These are phyloP conservation scores for Unio pictorum DNA, from an alignment of 2,888 invertebrate genomes.

Conservation along the genomic window DNA sequence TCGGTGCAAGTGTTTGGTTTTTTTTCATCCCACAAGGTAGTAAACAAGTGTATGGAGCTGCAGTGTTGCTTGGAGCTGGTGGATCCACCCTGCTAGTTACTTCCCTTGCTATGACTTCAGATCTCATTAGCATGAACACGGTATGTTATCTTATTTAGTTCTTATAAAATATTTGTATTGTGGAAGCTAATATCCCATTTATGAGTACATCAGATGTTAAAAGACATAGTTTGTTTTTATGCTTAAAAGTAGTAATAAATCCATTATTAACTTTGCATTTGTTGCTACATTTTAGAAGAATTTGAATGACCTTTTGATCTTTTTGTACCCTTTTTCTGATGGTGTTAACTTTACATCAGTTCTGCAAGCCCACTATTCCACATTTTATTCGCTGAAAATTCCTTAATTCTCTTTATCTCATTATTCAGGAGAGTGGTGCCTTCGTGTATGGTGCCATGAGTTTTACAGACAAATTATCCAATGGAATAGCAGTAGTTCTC, in stretches of 20 bases:
- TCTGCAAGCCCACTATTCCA: no score
- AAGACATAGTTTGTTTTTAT: background rate
- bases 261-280: no score
- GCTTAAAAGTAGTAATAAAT: background rate
- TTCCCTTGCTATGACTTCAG: conserved; percentile 89
- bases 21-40: conserved; percentile 70
- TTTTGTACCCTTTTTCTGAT: no score
- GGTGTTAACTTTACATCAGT: no score
- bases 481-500: conserved; percentile 87
- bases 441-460: conserved; percentile 94
- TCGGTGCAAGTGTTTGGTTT: conserved; percentile 81
- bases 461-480: conserved; percentile 92
- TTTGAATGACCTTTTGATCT: no score
- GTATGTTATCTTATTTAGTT: conserved; percentile 59
- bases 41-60: conserved; percentile 78
- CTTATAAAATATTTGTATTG: background rate
- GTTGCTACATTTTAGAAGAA: no score
- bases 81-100: conserved; percentile 90
- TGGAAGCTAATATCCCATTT: background rate
- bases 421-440: conserved; percentile 82
- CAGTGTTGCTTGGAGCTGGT: conserved; percentile 84
- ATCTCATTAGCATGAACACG: conserved; percentile 88
- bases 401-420: conserved; percentile 1
- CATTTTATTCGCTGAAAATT: no score
- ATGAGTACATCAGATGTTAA: conserved; percentile 1